Evolutionary conservation across 37 sponge, comb jelly and placozoan genomes (phyloP).

Genomic region (Eunapius fragilis): DNA sequence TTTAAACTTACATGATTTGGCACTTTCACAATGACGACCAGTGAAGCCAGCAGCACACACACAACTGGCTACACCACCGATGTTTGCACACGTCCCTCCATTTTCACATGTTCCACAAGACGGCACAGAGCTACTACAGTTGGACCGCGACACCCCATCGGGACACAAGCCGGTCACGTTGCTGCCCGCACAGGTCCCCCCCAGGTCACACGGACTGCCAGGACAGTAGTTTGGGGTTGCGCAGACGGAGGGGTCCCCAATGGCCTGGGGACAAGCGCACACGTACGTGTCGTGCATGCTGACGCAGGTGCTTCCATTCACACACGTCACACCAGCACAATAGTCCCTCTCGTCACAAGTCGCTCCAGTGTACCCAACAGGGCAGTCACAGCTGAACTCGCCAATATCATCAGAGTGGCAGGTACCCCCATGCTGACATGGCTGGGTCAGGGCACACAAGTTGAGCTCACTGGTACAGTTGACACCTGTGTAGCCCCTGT

Average conservation of each 20-base stretch:
- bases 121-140: neutral
- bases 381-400: too few relatives aligned
- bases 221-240: slow-evolving; percentile 1
- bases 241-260: too few relatives aligned
- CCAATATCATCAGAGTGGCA: too few relatives aligned
- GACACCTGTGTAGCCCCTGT: neutral
- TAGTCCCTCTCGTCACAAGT: neutral
- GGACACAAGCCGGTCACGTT: neutral
- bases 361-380: neutral
- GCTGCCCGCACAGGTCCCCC: slow-evolving; percentile 5
- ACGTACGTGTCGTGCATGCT: too few relatives aligned
- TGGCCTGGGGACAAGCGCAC: too few relatives aligned
- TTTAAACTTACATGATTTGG: neutral
- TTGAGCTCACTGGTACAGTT: neutral
- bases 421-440: neutral
- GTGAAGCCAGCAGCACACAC: slow-evolving; percentile 14
- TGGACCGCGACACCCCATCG: neutral
- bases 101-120: slow-evolving; percentile 8
- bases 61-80: neutral
- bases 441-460: neutral
- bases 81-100: slow-evolving; percentile 32
- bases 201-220: slow-evolving; percentile 16
- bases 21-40: slow-evolving; percentile 29
- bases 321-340: too few relatives aligned
- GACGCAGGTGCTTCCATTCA: too few relatives aligned